A percentile compares a stretch with the other conserved stretches of the same genome.
phyloP scores from a whole-genome alignment of 2,888 invertebrate species.

The Empis livida region DNA sequence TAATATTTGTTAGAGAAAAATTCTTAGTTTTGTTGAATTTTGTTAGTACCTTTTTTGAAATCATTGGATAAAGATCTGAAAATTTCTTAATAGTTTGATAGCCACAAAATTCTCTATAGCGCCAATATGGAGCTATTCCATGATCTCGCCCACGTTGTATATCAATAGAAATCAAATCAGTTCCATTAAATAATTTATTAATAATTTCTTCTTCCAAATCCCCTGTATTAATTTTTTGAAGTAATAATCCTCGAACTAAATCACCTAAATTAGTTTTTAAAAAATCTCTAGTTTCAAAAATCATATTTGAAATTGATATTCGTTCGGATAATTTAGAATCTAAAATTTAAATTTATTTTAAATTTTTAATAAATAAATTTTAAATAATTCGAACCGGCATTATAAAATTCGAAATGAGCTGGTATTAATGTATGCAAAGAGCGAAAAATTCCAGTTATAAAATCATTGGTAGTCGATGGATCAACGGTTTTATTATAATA shows the following conservation, averaged over 20 bases:
- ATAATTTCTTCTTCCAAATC: conserved; percentile 8
- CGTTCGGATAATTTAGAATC: not conserved
- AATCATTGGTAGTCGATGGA: conserved; percentile 47
- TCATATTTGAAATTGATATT: not conserved
- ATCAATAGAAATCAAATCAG: conserved; percentile 57
- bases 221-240: conserved; percentile 26
- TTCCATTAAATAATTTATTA: conserved; percentile 30
- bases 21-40: not conserved
- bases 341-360: not conserved
- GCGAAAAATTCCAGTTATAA: conserved; percentile 63
- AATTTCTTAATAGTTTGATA: conserved; percentile 45
- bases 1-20: not conserved
- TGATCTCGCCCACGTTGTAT: conserved; percentile 61
- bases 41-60: conserved; percentile 38
- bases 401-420: conserved; percentile 21
- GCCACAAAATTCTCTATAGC: conserved; percentile 58
- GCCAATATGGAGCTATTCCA: conserved; percentile 54
- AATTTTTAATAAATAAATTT: not conserved
- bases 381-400: conserved; percentile 19
- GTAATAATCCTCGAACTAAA: conserved; percentile 41
- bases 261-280: conserved; percentile 37
- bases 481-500: conserved; percentile 30
- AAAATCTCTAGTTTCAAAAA: not conserved
- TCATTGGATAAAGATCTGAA: conserved; percentile 44
- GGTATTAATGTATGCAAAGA: conserved; percentile 55